These are phyloP conservation scores for Protodeltote pygarga DNA, from an alignment of 2,888 invertebrate species.

Conservation along the genomic window DNA sequence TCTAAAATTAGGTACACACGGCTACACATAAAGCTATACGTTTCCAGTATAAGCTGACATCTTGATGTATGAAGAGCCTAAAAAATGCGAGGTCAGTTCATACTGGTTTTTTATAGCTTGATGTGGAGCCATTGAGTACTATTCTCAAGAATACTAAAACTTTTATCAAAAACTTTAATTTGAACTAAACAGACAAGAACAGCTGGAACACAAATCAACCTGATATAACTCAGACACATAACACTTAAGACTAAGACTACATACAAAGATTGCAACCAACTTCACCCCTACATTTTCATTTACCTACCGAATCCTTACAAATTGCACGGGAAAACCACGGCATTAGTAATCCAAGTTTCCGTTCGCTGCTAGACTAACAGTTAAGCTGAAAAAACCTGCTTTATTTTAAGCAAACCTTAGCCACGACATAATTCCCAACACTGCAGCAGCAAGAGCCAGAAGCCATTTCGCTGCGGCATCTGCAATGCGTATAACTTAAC, in stretches of 20 bases:
- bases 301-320: slow-evolving; percentile 29
- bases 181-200: slow-evolving; percentile 5
- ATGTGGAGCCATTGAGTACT: no score
- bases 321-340: slow-evolving; percentile 25
- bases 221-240: slow-evolving; percentile 21
- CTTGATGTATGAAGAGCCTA: no score
- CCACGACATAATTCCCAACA: slow-evolving; percentile 34
- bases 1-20: no score
- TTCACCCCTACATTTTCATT: slow-evolving; percentile 37
- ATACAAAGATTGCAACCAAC: slow-evolving; percentile 22
- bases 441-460: slow-evolving; percentile 41
- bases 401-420: slow-evolving; percentile 30
- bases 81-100: no score
- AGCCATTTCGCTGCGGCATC: slow-evolving; percentile 50
- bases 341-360: slow-evolving; percentile 22
- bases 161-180: not conserved
- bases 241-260: slow-evolving; percentile 24
- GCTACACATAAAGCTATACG: no score
- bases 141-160: no score
- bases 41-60: no score
- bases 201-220: slow-evolving; percentile 19
- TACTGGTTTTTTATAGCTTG: no score
- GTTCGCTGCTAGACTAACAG: slow-evolving; percentile 20
- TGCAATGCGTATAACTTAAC: slow-evolving; percentile 61
- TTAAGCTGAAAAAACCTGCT: slow-evolving; percentile 26